Evolutionary conservation across 2,888 invertebrate species (phyloP), one percentile per base, ranked within the genome.

Genomic region (Andrena camellia): DNA sequence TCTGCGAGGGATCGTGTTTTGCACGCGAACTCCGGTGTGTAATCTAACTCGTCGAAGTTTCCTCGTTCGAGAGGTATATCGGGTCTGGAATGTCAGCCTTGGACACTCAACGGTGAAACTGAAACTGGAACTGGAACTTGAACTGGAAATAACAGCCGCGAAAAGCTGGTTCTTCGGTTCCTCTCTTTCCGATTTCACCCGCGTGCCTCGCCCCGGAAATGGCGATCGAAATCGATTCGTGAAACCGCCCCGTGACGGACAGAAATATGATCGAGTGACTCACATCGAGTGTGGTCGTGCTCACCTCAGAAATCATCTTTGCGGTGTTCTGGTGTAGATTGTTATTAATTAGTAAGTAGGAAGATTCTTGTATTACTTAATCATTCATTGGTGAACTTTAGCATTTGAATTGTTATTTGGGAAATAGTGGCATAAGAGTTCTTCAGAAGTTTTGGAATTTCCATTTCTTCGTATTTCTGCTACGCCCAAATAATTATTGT

Each of bases 21-120:
- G 81, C 73, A 68, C 72, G 81, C 68, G 23, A 81, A 81, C 69
- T 81, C 74, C 74, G 82, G 83, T 77, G 71, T 79, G 84, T 83
- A 83, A 84, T 83, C 68, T 64, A 83, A 79, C 74, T 78, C 78
- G 68, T 7, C 83, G 69, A 78, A 73, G 78, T 84, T 83, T 83
- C 78, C 73, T 74, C 78, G 67, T 73, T 70, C 62, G 78, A 54
- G 67, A 57, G 73, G 68, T 75, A 54, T 75, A 54, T 78, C 71
- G 54, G n/a, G 50, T 59, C 35, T 54, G 80, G 80, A 84, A 84
- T 84, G 71, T 50, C 64, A 79, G 80, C 72, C 72, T 80, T 79
- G 80, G 69, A 73, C 68, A 66, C 76, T 69, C 42, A 84, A 84
- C 69, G 80, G 85, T 84, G 84, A 84, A 84, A 84, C 80, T 84